Evolutionary conservation across 2,888 invertebrate species (phyloP), one percentile per base, ranked within the genome.

Genomic region (Aleiodes leptofemur): DNA sequence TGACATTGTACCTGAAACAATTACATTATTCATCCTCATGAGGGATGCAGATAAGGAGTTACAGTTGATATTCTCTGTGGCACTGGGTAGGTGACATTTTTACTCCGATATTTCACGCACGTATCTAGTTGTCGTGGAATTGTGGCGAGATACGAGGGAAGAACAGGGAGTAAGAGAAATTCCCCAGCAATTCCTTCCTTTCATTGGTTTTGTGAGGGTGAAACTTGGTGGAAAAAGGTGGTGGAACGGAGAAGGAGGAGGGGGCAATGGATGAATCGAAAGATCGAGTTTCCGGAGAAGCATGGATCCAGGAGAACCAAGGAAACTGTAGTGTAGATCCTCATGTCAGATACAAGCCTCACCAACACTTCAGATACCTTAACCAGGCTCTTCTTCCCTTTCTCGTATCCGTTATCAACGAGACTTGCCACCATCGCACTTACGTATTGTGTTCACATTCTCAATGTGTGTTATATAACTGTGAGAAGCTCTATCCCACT

Each of bases 331-430:
- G 74, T 69, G 72, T 76, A 76, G 74, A 77, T 77, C 73, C 71
- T 57, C 31, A 73, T 72, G 76, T 79, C 76, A 70, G 78, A 74
- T 69, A 74, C 77, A 79, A 74, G 34, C 43, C 64, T 56, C 59
- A 34, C 57, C 43, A 11, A 31, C 31, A 57, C 7, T 59, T n/a
- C 34, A 59, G 38, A n/a, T 57, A 74, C 68, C 70, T 75, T 29
- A 55, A 31, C 13, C 51, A 23, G 34, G 14, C 51, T 66, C 55
- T 23, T 51, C 13, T n/a, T 55, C 51, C 14, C 13, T 43, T 38
- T 34, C 38, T 57, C 59, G 23, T 55, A 13, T 48, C 38, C 29
- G 56, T 56, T 31, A 56, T 48, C 13, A 43, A n/a, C 48, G 43
- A 31, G 57, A 57, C 59, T 43, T 34, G 29, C 13, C 23, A 70